These are phyloP conservation scores for Uria aalge DNA, from an alignment of 2,113 vertebrate species.

Conservation along the genomic window DNA sequence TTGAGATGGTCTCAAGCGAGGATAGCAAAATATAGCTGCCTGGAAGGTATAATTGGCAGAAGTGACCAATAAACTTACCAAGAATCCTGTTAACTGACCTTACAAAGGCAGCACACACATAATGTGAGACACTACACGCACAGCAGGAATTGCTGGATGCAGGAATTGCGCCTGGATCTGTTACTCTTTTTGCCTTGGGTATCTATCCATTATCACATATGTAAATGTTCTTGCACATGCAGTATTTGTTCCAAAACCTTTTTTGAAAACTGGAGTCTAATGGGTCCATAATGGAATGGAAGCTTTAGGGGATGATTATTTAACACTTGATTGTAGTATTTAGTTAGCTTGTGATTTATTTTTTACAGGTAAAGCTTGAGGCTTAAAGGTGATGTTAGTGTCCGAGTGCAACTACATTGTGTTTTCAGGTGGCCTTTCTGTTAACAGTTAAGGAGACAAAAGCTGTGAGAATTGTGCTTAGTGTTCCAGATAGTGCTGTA, in stretches of 20 bases:
- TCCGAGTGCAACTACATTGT: background rate
- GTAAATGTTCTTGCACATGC: background rate
- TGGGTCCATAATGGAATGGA: background rate
- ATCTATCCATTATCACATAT: background rate
- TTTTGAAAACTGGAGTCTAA: background rate
- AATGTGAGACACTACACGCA: background rate
- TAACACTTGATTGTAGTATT: background rate
- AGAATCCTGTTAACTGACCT: background rate
- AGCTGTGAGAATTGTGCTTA: background rate
- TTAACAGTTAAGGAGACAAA: background rate
- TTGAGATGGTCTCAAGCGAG: background rate
- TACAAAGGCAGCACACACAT: background rate
- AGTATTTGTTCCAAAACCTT: background rate
- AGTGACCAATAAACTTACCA: background rate
- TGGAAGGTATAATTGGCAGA: background rate
- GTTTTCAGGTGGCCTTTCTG: background rate
- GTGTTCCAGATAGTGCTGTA: background rate
- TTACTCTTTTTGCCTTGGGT: background rate
- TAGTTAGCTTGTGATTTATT: background rate
- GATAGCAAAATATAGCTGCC: background rate
- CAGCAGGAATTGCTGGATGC: background rate
- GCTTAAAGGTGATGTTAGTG: background rate
- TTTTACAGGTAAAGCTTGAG: background rate
- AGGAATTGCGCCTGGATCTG: background rate
- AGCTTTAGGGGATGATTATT: background rate